Evolutionary conservation across 1,140 invertebrate genomes (phyloP), one percentile per base, ranked within the genome.

Genomic region (Luehdorfia chinensis): DNA sequence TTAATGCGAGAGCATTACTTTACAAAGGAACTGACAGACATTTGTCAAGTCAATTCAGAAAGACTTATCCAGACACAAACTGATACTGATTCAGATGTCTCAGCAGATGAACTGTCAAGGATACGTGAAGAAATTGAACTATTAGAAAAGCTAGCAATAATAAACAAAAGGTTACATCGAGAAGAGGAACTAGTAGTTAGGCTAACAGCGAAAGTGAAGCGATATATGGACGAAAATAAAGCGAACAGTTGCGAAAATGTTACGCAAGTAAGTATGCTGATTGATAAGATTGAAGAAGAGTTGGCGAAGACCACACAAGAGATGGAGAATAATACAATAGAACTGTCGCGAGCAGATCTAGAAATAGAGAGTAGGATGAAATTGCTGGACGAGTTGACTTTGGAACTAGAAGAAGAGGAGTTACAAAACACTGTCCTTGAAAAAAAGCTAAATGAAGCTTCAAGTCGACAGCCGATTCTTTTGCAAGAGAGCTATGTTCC

Each of bases 111-210:
- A 66, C 73, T 78, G 53, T 87, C 84, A 50, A 87, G 66, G 75
- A 89, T 90, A 66, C 77, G 86, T 57, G 87, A 89, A 66, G 89
- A 92, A 75, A 79, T 93, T 2, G 90, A 91, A 53, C 79, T 93
- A 37, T 84, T 93, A 59, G 92, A 94, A 61, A 92, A 91, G 66
- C 88, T 94, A 13, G 88, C 92, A 4, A 90, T 91, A 11, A 80
- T 95, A 8, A 94, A 94, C 60, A 92, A 93, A 59, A 88, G 90
- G 50, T 78, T 94, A 31, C 89, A 93, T 45, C 87, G 90, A 13
- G 92, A 94, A 74, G 92, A 94, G 66, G 91, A 93, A 69, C 73
- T 89, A 14, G 79, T 93, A 1, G 89, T 92, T 1, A 77, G 92
- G 57, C 65, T 94, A 36, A 90, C 90, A 30, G 88, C 89, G 1